Conservation (phyloP, 2,888 invertebrate species). For the Capitulum mitella region DNA sequence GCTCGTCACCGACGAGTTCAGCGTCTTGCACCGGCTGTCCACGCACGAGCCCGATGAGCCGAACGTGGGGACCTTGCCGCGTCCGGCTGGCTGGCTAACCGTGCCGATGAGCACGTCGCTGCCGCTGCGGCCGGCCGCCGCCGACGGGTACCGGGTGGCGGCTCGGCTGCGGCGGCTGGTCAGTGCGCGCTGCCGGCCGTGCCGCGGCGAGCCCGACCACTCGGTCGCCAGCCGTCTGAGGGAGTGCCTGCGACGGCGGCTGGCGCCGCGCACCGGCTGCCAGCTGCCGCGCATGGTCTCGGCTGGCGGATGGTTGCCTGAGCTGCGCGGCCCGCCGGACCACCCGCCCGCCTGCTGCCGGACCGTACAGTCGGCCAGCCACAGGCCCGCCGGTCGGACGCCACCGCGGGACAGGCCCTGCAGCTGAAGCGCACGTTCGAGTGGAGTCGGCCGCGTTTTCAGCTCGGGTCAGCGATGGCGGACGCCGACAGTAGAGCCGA, state of each 20-base stretch:
- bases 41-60: neutral
- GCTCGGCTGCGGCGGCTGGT: conserved; percentile 1
- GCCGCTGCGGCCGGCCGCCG: neutral
- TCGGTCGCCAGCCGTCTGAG: neutral
- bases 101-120: neutral
- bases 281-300: conserved; percentile 2
- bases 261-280: neutral
- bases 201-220: neutral
- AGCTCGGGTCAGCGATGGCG: neutral
- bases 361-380: neutral
- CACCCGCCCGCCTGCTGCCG: neutral
- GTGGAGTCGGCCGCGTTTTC: too few species aligned
- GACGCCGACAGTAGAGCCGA: neutral
- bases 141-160: neutral
- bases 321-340: neutral
- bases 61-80: neutral
- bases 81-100: neutral
- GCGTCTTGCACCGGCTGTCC: neutral
- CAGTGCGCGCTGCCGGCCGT: neutral
- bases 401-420: neutral
- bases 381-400: neutral
- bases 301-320: neutral
- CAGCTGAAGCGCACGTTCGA: too few species aligned
- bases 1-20: neutral
- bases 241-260: conserved; percentile 5